These are phyloP conservation scores for Diploscapter pachys DNA, from an alignment of 1,140 invertebrate species.

Conservation along the genomic window DNA sequence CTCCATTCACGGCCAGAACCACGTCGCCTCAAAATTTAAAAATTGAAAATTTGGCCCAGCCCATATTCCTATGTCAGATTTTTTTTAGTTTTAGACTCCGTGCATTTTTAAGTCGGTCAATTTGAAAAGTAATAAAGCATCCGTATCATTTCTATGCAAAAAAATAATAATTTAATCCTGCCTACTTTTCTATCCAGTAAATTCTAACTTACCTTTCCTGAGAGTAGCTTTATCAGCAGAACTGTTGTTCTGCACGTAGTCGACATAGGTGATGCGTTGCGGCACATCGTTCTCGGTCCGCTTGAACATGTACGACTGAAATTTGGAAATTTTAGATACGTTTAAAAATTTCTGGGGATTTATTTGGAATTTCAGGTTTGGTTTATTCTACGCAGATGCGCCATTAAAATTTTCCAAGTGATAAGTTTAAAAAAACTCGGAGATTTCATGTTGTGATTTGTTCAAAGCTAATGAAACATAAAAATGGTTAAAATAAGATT, in stretches of 20 bases:
- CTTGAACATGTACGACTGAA: constrained; percentile 21
- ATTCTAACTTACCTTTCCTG: constrained; percentile 3
- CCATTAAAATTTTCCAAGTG: too few relatives aligned
- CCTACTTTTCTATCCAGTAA: neutral
- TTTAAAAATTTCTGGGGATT: too few relatives aligned
- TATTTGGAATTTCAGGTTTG: too few relatives aligned
- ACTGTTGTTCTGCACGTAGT: constrained; percentile 12
- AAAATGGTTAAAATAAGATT: too few relatives aligned
- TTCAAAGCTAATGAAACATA: too few relatives aligned
- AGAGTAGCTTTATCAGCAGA: constrained; percentile 6
- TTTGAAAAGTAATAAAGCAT: neutral
- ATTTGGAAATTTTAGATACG: too few relatives aligned
- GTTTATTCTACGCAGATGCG: too few relatives aligned
- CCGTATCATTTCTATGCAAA: neutral
- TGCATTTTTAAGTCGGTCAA: neutral
- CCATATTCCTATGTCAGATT: too few relatives aligned
- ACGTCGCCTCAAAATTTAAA: constrained; percentile 9
- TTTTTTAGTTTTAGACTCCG: too few relatives aligned
- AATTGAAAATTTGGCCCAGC: too few relatives aligned
- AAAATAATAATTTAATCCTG: neutral
- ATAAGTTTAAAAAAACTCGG: too few relatives aligned
- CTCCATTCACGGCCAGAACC: constrained; percentile 11
- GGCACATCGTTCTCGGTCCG: constrained; percentile 5
- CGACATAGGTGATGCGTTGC: constrained; percentile 14
- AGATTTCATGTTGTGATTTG: too few relatives aligned